These are phyloP conservation scores for Morinoia aosen DNA, from an alignment of 2,888 invertebrate species.

Conservation along the genomic window DNA sequence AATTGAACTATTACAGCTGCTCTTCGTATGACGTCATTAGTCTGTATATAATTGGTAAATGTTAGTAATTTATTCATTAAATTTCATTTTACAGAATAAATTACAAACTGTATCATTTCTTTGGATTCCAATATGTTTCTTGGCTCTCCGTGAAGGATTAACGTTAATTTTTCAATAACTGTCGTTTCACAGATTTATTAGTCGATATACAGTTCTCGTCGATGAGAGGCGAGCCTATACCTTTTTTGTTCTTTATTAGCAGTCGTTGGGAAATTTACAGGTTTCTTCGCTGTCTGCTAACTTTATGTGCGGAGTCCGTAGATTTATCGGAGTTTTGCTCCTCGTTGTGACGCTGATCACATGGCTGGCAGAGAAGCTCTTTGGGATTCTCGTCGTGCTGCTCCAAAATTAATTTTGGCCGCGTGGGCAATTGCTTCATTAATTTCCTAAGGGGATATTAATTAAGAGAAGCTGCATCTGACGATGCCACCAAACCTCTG, in stretches of 20 bases:
- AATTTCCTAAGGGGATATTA: slow-evolving; percentile 52
- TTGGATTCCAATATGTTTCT: too few species aligned
- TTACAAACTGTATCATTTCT: neutral
- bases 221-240: neutral
- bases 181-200: neutral
- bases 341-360: neutral
- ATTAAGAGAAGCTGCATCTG: slow-evolving; percentile 45
- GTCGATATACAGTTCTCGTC: neutral
- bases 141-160: neutral
- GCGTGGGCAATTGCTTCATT: slow-evolving; percentile 45
- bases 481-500: slow-evolving; percentile 12
- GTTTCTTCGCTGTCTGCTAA: neutral
- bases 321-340: neutral
- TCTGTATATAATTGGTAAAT: too few species aligned
- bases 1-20: too few species aligned
- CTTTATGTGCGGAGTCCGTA: neutral
- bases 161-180: neutral
- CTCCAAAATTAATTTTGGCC: slow-evolving; percentile 44
- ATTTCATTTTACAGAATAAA: too few species aligned
- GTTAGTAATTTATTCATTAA: too few species aligned
- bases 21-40: too few species aligned
- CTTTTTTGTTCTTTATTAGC: neutral
- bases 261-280: neutral
- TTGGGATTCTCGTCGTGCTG: slow-evolving; percentile 45
- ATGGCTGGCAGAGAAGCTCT: neutral